Percentiles rank a stretch among this genome's conserved stretches.
Conservation (phyloP, 2,888 invertebrate genomes). For the Nomada lathburiana region DNA sequence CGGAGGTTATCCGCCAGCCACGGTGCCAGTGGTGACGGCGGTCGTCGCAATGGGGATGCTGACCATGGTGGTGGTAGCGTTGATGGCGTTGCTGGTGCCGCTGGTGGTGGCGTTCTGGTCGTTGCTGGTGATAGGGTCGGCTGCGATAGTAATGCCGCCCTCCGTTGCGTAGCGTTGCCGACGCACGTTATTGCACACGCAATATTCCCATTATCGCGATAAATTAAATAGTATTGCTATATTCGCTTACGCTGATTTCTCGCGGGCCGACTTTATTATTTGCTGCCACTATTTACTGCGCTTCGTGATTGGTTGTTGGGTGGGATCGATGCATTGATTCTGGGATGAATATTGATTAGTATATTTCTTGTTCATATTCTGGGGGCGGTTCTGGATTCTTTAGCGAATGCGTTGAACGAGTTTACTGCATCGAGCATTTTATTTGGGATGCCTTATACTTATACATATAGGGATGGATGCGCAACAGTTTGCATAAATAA, state of each 20-base stretch:
- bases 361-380: too few species aligned
- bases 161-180: conserved; percentile 38
- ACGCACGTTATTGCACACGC: conserved; percentile 73
- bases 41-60: conserved; percentile 53
- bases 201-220: conserved; percentile 72
- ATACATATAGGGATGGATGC: too few species aligned
- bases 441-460: too few species aligned
- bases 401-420: too few species aligned
- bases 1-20: conserved; percentile 68
- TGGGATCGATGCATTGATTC: too few species aligned
- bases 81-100: conserved; percentile 52
- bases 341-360: too few species aligned
- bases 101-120: conserved; percentile 29
- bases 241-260: conserved; percentile 78
- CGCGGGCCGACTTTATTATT: conserved; percentile 72
- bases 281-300: conserved; percentile 69
- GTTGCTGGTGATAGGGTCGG: conserved; percentile 15
- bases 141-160: conserved; percentile 53
- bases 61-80: conserved; percentile 60
- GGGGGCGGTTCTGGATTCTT: too few species aligned
- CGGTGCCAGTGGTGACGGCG: conserved; percentile 56
- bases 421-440: too few species aligned
- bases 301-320: conserved; percentile 59
- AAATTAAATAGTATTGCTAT: conserved; percentile 76
- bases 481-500: too few species aligned